Base-by-base conservation (phyloP, 2,888 invertebrate genomes). In the Adelognathus sp. region DNA sequence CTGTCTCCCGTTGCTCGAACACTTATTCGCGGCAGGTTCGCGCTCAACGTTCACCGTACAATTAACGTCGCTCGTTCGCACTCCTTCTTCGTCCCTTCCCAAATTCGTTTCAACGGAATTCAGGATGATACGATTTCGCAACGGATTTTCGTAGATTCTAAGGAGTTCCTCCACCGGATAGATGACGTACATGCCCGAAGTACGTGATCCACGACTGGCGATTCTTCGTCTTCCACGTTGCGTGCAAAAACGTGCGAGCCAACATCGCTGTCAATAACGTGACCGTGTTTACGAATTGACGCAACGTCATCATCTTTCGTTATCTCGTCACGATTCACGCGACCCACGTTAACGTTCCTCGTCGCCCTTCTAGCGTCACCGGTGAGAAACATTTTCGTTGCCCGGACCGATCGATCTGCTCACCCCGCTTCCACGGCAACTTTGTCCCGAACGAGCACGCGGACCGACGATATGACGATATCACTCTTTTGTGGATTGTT, bases 121-220 rank as follows among this genome's bases (percentile, higher is more conserved):
- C 81, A 81, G 56, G 63, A 69, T 67, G 50, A 75, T 73, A 33
- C 60, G 60, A 41, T 77, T 81, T 64, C 85, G 82, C 72, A 80
- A 81, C n/a, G 86, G 87, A 81, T 82, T 86, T 76, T 90, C 90
- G 85, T 89, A 89, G 84, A 90, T 87, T 83, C 88, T 86, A 81
- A 91, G 84, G 77, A 91, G 86, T 83, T 89, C 89, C 84, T 90
- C 89, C 83, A 86, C 88, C 80, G 90, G 90, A 84, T 89, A 90
- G 85, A 91, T 89, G 89, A 91, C 90, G 87, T 90, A 90, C 90
- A 90, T 90, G 83, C 90, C 90, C 85, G 83, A 82, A 74, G 63
- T 74, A 61, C 63, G 75, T 84, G 72, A 73, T 81, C 69, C 60
- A 76, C 81, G 81, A 70, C 24, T 7, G 24, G 44, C 63, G 61